A percentile compares a stretch with the other conserved stretches of the same genome.
These are phyloP conservation scores for Sterna hirundo DNA, from an alignment of 2,113 vertebrate species.

Conservation along the genomic window DNA sequence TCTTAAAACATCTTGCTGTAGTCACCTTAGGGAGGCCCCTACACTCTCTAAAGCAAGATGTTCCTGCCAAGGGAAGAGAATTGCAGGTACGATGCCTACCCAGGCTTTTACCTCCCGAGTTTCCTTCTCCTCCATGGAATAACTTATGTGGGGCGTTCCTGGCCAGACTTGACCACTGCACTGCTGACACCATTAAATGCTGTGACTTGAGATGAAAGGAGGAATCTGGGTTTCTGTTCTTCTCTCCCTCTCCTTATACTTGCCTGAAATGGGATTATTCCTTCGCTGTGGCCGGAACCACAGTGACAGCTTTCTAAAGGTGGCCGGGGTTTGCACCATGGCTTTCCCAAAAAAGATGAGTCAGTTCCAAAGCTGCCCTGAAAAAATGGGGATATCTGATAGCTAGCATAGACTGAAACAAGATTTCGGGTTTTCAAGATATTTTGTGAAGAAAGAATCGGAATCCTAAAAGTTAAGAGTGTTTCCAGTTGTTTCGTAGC, in stretches of 20 bases:
- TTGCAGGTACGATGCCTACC: not conserved
- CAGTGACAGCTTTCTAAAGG: not conserved
- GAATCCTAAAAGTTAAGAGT: not conserved
- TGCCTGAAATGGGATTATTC: not conserved
- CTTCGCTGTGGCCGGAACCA: not conserved
- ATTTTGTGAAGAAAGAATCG: not conserved
- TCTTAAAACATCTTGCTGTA: not conserved
- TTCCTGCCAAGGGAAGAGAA: not conserved
- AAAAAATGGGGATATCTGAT: not conserved
- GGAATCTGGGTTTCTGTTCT: not conserved
- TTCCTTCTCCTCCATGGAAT: not conserved
- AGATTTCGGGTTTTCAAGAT: not conserved
- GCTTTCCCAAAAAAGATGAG: not conserved
- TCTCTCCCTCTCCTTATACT: not conserved
- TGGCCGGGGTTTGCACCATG: not conserved
- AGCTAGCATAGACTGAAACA: not conserved
- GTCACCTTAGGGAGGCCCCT: not conserved
- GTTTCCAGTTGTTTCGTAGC: not conserved
- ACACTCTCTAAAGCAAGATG: not conserved
- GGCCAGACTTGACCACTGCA: not conserved
- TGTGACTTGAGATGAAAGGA: not conserved
- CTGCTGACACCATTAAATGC: not conserved
- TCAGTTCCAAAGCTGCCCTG: not conserved
- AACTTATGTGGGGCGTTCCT: fast-evolving
- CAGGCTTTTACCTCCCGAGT: not conserved